Conservation (phyloP, 23 tunicate genomes). For the Aplidium turbinatum region DNA sequence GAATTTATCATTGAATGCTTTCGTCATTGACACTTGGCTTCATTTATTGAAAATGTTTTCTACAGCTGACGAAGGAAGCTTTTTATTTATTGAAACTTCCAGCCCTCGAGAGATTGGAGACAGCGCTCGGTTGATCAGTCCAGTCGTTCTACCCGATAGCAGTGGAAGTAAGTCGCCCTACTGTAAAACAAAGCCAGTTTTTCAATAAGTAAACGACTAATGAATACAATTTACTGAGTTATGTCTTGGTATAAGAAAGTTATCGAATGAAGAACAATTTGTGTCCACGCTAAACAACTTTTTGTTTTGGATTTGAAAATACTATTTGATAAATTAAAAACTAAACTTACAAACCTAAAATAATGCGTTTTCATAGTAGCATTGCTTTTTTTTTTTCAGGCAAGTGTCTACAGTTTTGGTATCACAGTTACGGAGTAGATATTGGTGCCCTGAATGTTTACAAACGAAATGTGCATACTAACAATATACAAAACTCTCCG, state of each 20-base stretch:
- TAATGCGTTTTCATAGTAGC: background rate
- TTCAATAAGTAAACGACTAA: too few species aligned
- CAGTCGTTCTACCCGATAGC: slow-evolving; percentile 42
- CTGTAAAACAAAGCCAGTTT: too few species aligned
- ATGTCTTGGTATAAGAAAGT: too few species aligned
- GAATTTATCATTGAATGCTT: too few species aligned
- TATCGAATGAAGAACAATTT: too few species aligned
- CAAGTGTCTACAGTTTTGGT: slow-evolving; percentile 85
- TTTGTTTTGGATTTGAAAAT: too few species aligned
- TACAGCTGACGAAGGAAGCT: slow-evolving; percentile 55
- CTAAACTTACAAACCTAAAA: background rate
- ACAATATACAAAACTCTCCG: slow-evolving; percentile 22
- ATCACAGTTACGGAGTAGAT: slow-evolving; percentile 64
- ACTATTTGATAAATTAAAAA: too few species aligned
- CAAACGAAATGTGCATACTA: slow-evolving; percentile 25
- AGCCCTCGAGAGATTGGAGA: slow-evolving; percentile 59
- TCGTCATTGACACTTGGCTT: too few species aligned
- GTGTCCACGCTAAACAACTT: too few species aligned
- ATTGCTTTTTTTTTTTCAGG: slow-evolving; percentile 50
- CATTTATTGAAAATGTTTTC: background rate
- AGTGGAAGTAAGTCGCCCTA: slow-evolving; percentile 60
- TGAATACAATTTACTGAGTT: too few species aligned
- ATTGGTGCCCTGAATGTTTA: slow-evolving; percentile 66
- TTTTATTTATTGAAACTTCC: slow-evolving; percentile 62
- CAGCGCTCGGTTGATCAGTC: slow-evolving; percentile 69